Evolutionary conservation across 2,888 invertebrate genomes (phyloP).

Genomic region (Diarsia brunnea): DNA sequence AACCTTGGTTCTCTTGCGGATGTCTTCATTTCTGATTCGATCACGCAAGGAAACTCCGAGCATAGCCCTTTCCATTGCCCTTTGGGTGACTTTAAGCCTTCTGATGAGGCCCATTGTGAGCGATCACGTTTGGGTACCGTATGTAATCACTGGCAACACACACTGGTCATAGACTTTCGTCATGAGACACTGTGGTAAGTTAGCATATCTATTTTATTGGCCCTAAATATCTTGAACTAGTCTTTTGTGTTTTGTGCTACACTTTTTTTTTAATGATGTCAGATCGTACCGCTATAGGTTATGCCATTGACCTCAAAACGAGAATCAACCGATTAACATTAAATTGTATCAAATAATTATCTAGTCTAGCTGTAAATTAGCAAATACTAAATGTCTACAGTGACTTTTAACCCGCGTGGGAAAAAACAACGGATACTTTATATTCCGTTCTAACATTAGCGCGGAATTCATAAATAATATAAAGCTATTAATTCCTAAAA

Average conservation of each 20-base stretch:
- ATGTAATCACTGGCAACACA: too few relatives aligned
- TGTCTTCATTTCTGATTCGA: too few relatives aligned
- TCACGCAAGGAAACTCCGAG: too few relatives aligned
- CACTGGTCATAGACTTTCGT: too few relatives aligned
- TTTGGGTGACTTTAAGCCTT: too few relatives aligned
- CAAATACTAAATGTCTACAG: slow-evolving; percentile 26
- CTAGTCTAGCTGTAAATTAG: slow-evolving; percentile 15
- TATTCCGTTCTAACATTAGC: slow-evolving; percentile 24
- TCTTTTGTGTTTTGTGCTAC: background rate
- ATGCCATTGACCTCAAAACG: slow-evolving; percentile 1
- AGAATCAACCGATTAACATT: slow-evolving; percentile 10
- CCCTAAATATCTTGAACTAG: too few relatives aligned
- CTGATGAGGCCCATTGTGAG: too few relatives aligned
- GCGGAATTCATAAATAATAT: slow-evolving; percentile 47
- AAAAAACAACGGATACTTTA: slow-evolving; percentile 35
- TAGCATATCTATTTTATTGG: too few relatives aligned
- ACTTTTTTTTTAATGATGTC: background rate
- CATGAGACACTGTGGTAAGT: too few relatives aligned
- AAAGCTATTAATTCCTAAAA: slow-evolving; percentile 39
- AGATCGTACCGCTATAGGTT: background rate
- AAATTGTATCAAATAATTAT: slow-evolving; percentile 21
- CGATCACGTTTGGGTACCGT: too few relatives aligned
- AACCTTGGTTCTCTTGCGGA: too few relatives aligned
- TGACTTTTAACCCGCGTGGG: slow-evolving; percentile 57
- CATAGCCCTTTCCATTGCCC: too few relatives aligned